Evolutionary conservation across 2,797 vertebrate genomes (phyloP), one percentile per base, ranked within the genome.

Genomic region (Erethizon dorsatum): DNA sequence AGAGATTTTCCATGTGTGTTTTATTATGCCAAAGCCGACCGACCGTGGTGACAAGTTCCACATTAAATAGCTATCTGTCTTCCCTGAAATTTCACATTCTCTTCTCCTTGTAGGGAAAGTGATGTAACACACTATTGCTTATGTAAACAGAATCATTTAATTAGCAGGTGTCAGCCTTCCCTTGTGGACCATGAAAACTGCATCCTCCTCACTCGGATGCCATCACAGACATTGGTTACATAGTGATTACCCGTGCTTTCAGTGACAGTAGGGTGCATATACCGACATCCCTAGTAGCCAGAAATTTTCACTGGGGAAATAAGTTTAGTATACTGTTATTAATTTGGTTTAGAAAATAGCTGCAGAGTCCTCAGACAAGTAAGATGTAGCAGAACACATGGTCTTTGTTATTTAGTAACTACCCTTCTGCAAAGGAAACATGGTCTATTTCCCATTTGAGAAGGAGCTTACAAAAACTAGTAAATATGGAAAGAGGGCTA

Each of bases 401-500:
- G 98, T 98, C 98, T 97, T 98, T 83, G 93, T 98, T 98, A 98
- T 95, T 97, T 93, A 97, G 94, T 97, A 98, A 99, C 98, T 96
- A 97, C 96, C 97, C 95, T 83, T 97, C 98, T 97, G 97, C 98
- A 97, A 97, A 98, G 98, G 98, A 99, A 98, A 98, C 97, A 98
- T 98, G 98, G 98, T 98, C 98, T 98, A 98, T 98, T 98, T 99
- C 99, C 98, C 97, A 97, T 98, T 98, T 98, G 97, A 98, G 98
- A 98, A 97, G 95, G 96, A 97, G 93, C 98, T 98, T 99, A 98
- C 92, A 98, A 97, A 98, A 98, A 97, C 90, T 97, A 98, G 97
- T 98, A 98, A 98, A 98, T 98, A 98, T 77, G 96, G 97, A 98
- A 97, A 97, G 88, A 98, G 97, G 96, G 97, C 97, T 98, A 98